Evolutionary conservation across 2,113 vertebrate genomes (phyloP), one percentile per base, ranked within the genome.

Genomic region (Girardinichthys multiradiatus): DNA sequence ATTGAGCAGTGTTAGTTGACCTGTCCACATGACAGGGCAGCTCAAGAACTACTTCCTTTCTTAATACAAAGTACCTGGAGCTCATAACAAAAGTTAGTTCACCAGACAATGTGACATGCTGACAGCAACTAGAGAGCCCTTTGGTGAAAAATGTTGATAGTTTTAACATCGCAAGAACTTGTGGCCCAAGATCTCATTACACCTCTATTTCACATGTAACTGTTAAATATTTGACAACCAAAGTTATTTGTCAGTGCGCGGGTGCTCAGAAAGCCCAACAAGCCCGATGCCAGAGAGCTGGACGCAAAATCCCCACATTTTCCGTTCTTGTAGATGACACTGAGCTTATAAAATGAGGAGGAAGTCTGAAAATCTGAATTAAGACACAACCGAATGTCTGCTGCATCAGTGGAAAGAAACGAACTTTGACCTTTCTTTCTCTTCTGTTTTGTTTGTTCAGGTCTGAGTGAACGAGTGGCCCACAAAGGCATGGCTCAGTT

Each of bases 401-500:
- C 33, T 42, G 63, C 35, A 45, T 1, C 35, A 13, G 42, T 45
- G 42, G 42, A 26, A 28, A 26, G n/a, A 26, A 2, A 27, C 27
- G 17, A 61, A 30, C 59, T 33, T 21, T 35, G 24, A n/a, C 13
- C 31, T 31, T 8, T 26, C 14, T 12, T 14, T 42, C 13, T 27
- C 4, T 6, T 4, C 14, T 15, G n/a, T 39, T n/a, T 37, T 64
- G 62, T 64, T 64, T 42, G 2, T 61, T 35, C 82, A 99, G 97
- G 95, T 95, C 94, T 98, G 82, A 94, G 93, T 82, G 94, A 95
- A 94, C 94, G 93, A 70, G 94, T 93, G 92, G 91, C 93, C 83
- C 92, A 93, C 51, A 89, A 91, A 89, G 94, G 89, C 57, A 95
- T 96, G 91, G 95, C 97, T 85, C 95, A 96, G 90, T 99, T 99